Evolutionary conservation across 2,113 vertebrate genomes (phyloP), one percentile per base, ranked within the genome.

Genomic region (Phainopepla nitens): DNA sequence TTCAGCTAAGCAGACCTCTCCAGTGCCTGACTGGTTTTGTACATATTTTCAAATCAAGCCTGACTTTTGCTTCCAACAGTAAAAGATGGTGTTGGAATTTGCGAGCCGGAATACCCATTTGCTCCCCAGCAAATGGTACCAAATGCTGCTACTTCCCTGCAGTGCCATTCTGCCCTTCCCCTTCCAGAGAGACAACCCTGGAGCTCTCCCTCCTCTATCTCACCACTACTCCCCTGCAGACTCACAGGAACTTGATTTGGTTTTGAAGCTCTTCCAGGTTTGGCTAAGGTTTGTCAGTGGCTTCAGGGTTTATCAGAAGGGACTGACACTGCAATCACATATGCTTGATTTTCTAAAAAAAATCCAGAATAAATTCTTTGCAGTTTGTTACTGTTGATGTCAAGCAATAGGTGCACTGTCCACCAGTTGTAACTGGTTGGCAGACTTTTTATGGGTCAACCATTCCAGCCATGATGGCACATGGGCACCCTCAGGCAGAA

Each of bases 151-250:
- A 13, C 15, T 82, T 27, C 31, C 31, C 42, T 53, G n/a, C 41
- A 16, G 15, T 73, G 41, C 62, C 19, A 13, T 82, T 47, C 14
- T 53, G 17, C 23, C 19, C 36, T 84, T 81, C 15, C 7, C 7
- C 7, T 68, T 85, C 41, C 19, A 58, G 56, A 81, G 33, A 35
- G 66, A 54, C 22, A 62, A 13, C 14, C 10, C 1, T 28, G 57
- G 36, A 49, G 6, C 8, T 92, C 9, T 77, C 49, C 36, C 31
- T 80, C 13, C 69, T 58, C 57, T 87, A 9, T 69, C 60, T 78
- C 8, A 15, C 14, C n/a, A 61, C 39, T 20, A 39, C 42, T 71
- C 22, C 33, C 9, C 27, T 0, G 0, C 19, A 68, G 56, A 50
- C 49, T 56, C 78, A 27, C 39, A 79, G 53, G 39, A 87, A 82